Evolutionary conservation across 2,797 vertebrate species (phyloP).

Genomic region (Ptychobarbus kaznakovi): DNA sequence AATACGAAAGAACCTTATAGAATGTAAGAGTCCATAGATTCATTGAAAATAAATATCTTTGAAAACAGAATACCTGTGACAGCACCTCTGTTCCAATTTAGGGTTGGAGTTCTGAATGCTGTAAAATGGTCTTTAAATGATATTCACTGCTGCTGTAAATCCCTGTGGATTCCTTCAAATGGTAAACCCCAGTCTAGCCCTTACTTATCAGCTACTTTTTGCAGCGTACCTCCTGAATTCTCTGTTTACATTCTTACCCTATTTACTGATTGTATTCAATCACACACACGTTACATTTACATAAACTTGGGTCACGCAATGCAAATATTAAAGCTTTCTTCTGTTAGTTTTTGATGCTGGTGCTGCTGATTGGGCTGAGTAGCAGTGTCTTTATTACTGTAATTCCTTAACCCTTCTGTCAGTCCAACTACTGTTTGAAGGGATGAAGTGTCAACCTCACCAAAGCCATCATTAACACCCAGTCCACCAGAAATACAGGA

Average conservation of each 20-base stretch:
- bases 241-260: background rate
- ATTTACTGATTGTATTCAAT: background rate
- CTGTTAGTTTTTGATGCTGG: background rate
- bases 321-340: background rate
- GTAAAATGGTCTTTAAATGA: background rate
- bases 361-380: constrained; percentile 15
- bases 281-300: background rate
- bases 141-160: background rate
- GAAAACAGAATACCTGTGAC: background rate
- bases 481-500: constrained; percentile 4
- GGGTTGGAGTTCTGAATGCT: background rate
- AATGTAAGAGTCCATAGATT: background rate
- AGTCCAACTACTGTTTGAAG: constrained; percentile 37
- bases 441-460: constrained; percentile 49
- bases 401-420: constrained; percentile 56
- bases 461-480: constrained; percentile 51
- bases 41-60: background rate
- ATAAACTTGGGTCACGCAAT: background rate
- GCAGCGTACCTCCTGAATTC: background rate
- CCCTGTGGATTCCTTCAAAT: background rate
- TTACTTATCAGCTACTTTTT: background rate
- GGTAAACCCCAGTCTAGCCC: background rate
- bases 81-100: background rate
- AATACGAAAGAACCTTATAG: background rate
- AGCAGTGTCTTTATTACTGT: constrained; percentile 50